A percentile compares a stretch with the other conserved stretches of the same genome.
phyloP scores from a whole-genome alignment of 1,140 invertebrate genomes.

The Apolygus lucorum region DNA sequence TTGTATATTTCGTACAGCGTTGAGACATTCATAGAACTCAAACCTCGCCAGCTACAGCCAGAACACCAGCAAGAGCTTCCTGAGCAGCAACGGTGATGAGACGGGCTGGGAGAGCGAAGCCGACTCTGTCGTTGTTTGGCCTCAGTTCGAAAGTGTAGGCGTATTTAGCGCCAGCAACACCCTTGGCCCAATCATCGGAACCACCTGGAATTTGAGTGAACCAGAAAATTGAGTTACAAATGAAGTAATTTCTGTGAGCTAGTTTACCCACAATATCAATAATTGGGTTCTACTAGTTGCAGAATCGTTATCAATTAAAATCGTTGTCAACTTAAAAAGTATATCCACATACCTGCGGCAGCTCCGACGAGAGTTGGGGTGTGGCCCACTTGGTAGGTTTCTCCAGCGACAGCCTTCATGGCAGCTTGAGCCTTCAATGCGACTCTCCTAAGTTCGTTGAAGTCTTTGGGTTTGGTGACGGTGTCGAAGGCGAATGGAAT shows the following conservation, averaged over 20 bases:
- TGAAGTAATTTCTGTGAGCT: no score
- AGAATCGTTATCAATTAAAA: no score
- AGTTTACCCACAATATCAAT: no score
- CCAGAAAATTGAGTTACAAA: no score
- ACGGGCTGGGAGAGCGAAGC: slow-evolving; percentile 74
- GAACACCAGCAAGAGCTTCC: slow-evolving; percentile 72
- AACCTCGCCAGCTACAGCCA: slow-evolving; percentile 54
- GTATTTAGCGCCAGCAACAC: slow-evolving; percentile 71
- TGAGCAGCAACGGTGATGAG: slow-evolving; percentile 70
- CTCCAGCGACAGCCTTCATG: slow-evolving; percentile 56
- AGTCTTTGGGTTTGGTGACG: slow-evolving; percentile 43
- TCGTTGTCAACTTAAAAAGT: no score
- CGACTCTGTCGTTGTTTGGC: slow-evolving; percentile 69
- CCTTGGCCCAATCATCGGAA: slow-evolving; percentile 87
- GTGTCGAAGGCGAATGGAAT: slow-evolving; percentile 57
- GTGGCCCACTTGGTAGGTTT: slow-evolving; percentile 61
- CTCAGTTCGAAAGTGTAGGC: slow-evolving; percentile 79
- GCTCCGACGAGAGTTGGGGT: slow-evolving; percentile 66
- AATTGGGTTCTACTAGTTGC: no score
- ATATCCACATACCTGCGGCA: slow-evolving; percentile 48
- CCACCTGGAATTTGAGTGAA: no score
- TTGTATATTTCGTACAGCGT: no score
- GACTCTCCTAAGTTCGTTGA: slow-evolving; percentile 50
- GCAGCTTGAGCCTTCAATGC: slow-evolving; percentile 50
- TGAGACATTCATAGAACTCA: slow-evolving; percentile 6